Percentiles rank a stretch among this genome's conserved stretches.
These are phyloP conservation scores for Nectonema munidae DNA, from an alignment of 2,888 invertebrate genomes.

Conservation along the genomic window DNA sequence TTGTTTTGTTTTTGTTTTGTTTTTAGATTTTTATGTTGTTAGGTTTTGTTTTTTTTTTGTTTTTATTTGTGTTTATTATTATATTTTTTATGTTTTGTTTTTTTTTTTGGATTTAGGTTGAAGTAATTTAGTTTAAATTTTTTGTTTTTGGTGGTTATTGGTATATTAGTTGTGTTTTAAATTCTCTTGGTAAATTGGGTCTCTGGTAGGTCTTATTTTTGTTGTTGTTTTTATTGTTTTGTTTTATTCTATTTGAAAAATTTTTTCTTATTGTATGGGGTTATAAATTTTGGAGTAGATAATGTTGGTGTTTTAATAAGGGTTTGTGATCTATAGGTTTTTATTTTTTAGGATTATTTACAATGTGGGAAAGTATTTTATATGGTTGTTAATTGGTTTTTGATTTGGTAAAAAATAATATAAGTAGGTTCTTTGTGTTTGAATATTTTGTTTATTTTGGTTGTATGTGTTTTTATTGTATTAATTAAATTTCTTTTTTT, in stretches of 20 bases:
- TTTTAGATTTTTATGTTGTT: constrained; percentile 14
- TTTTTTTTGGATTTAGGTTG: constrained; percentile 13
- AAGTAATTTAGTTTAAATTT: constrained; percentile 11
- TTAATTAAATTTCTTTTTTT: no score
- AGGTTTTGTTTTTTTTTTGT: constrained; percentile 13
- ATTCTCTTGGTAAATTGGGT: no score
- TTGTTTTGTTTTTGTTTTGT: constrained; percentile 13
- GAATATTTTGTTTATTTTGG: no score
- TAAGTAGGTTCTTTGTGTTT: no score
- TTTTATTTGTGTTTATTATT: constrained; percentile 11
- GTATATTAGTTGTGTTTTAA: constrained; percentile 13
- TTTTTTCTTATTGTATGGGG: constrained; percentile 14
- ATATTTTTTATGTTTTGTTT: constrained; percentile 10
- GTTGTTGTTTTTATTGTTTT: constrained; percentile 13
- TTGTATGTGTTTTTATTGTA: no score
- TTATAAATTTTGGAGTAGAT: no score
- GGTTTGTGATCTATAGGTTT: no score
- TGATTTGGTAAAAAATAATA: no score
- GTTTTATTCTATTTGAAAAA: constrained; percentile 10
- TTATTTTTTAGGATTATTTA: no score
- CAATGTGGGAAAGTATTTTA: no score
- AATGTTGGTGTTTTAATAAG: no score
- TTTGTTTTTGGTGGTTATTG: constrained; percentile 11
- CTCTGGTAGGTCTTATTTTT: constrained; percentile 12
- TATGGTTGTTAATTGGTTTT: no score